Evolutionary conservation across 2,888 invertebrate species (phyloP), one percentile per base, ranked within the genome.

Genomic region (Meta bourneti): DNA sequence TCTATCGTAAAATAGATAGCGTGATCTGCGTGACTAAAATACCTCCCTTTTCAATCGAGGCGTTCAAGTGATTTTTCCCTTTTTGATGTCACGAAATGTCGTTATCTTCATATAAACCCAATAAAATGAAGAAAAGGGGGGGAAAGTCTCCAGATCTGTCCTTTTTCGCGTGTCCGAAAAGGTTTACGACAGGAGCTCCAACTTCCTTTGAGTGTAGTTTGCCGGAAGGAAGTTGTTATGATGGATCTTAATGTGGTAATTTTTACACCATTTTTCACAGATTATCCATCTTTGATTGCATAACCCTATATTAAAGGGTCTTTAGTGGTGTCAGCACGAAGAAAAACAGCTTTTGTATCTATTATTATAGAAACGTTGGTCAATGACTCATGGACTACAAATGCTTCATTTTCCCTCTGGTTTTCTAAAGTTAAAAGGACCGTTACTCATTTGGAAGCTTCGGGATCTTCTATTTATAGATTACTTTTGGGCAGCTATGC

Each of bases 21-120:
- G 49, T 1, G 34, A 34, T 7, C 75, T 51, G 86, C 86, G 86
- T 86, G 86, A 86, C 70, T 13, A n/a, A 78, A 16, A 86, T 52
- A n/a, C 49, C 69, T 51, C 4, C 16, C 48, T 69, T n/a, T 75
- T 84, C 74, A 86, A 75, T 86, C 70, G 70, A 86, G 77, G 34
- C 20, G 16, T 83, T 74, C 19, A 11, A 74, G 34, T n/a, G 75
- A 75, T 51, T 49, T 49, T 49, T 71, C 75, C 11, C 19, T 49
- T 61, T 49, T 19, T 19, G 52, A 87, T 54, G 72, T 87, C 87
- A 87, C 79, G 87, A 87, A 80, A 87, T 80, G 61, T 87, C 79
- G 72, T 78, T 80, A 54, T 86, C 86, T 71, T 70, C 70, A 78
- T 75, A 86, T 72, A 34, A 80, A 78, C 54, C 61, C 52, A 79